Conservation (phyloP, 2,797 vertebrate genomes). For the Muscicapa comitata region DNA sequence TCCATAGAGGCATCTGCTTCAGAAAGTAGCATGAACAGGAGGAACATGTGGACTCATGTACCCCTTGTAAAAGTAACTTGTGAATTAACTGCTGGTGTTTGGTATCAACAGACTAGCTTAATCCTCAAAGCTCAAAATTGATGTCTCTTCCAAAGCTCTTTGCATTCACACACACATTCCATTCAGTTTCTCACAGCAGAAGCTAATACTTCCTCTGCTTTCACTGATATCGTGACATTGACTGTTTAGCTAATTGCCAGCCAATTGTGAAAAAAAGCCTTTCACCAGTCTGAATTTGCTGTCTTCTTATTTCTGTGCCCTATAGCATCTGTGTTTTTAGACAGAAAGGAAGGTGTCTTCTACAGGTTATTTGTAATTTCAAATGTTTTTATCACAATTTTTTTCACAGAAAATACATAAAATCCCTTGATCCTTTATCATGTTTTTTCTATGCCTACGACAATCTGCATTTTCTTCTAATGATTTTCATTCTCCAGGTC, state of each 20-base stretch:
- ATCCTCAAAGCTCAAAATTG: neutral
- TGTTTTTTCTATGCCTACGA: neutral
- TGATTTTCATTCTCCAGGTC: neutral
- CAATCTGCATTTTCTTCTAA: neutral
- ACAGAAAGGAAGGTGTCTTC: neutral
- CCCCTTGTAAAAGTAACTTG: neutral
- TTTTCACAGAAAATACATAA: neutral
- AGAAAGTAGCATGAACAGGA: neutral
- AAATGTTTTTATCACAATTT: neutral
- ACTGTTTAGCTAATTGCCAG: neutral
- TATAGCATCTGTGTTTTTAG: neutral
- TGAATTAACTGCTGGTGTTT: neutral
- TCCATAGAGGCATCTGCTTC: neutral
- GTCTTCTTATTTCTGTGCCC: neutral
- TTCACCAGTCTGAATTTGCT: neutral
- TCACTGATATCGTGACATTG: neutral
- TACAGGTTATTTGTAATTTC: neutral
- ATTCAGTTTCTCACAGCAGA: neutral
- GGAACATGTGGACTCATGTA: rapidly evolving
- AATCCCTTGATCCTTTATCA: neutral
- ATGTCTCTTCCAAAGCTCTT: neutral
- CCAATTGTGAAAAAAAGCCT: neutral
- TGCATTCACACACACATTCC: neutral
- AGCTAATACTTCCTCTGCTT: neutral
- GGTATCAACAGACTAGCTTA: neutral